Base-by-base conservation (phyloP, 2,797 vertebrate species). In the Corythornis leucogaster region DNA sequence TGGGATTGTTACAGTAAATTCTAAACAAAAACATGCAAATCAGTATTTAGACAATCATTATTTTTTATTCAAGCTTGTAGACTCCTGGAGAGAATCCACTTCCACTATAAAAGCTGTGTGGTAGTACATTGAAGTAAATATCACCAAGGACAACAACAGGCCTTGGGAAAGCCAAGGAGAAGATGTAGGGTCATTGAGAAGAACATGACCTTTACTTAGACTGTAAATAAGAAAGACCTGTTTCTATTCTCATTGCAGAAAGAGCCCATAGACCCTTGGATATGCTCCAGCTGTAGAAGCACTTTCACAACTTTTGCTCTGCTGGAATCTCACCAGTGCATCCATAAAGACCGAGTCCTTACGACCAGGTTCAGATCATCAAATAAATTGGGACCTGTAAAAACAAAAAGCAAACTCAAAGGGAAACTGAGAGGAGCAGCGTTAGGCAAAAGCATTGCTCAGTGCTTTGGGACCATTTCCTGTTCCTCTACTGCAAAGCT, bases 241-340 rank as follows among this genome's bases (percentile, higher is more conserved):
- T 96, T 90, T 89, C 82, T 95, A 50, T 97, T 97, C 63, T 97
- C 74, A 40, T 96, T 94, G 55, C 97, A 98, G 97, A 93, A 83
- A 70, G 95, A 96, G 73, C 61, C 94, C 0, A 7, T 91, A 79
- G 95, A 93, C n/a, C 64, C 93, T 76, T 93, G 95, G 96, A 97
- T 86, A 87, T 95, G 95, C 68, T 96, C 95, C 91, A 92, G 90
- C 91, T 95, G 93, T 85, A 90, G 96, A 90, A 93, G 93, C 86
- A 90, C 75, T 90, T 96, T 94, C 59, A 28, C 91, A 90, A 92
- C 93, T 89, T 96, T 96, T 92, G 77, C 90, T 91, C 73, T 94
- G 66, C 90, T 96, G 91, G 95, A 95, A 79, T 93, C 96, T 91
- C 96, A 96, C 62, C 96, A 92, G 83, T 95, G 95, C 93, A 82